These are phyloP conservation scores for Aelia acuminata DNA, from an alignment of 2,888 invertebrate species.

Conservation along the genomic window DNA sequence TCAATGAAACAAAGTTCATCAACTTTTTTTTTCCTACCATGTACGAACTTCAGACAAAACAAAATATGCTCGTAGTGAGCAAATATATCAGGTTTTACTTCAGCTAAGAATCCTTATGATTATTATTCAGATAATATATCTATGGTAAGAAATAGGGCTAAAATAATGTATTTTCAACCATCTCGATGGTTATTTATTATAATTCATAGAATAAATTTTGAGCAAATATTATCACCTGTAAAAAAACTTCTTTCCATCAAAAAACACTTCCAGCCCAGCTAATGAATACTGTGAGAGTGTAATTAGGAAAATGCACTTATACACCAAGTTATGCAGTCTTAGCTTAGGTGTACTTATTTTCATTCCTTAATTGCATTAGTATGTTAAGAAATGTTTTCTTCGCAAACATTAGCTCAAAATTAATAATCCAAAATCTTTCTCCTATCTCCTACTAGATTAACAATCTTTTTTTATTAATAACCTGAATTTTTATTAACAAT, in stretches of 20 bases:
- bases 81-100: background rate
- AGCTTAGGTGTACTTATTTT: slow-evolving; percentile 34
- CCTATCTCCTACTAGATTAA: background rate
- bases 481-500: background rate
- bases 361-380: slow-evolving; percentile 51
- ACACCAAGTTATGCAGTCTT: slow-evolving; percentile 34
- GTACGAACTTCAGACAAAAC: too few relatives aligned
- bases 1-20: too few relatives aligned
- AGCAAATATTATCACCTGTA: slow-evolving; percentile 44
- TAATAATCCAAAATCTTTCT: background rate
- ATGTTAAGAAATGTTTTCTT: background rate
- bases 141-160: background rate
- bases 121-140: background rate
- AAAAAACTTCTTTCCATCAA: slow-evolving; percentile 56
- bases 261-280: slow-evolving; percentile 51
- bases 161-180: background rate
- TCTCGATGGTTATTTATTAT: background rate
- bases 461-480: background rate
- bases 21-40: too few relatives aligned
- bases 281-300: slow-evolving; percentile 47
- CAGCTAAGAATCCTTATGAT: background rate
- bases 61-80: too few relatives aligned
- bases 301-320: slow-evolving; percentile 46
- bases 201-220: background rate
- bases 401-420: slow-evolving; percentile 8